phyloP scores from a whole-genome alignment of 2,888 invertebrate species.

The Heliconius ethilla region DNA sequence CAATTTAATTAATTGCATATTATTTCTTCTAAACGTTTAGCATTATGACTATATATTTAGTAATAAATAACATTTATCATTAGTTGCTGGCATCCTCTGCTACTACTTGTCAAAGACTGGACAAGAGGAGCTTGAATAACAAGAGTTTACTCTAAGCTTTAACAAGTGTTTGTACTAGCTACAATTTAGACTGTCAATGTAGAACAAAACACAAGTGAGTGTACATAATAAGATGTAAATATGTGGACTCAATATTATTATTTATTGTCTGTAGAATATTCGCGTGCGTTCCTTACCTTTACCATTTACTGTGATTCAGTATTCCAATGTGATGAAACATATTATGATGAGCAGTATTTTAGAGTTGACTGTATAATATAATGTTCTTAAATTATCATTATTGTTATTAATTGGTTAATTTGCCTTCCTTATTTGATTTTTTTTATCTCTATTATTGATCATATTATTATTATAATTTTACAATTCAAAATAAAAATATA shows the following conservation, averaged over 20 bases:
- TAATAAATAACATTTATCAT: conserved; percentile 50
- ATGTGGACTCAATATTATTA: conserved; percentile 74
- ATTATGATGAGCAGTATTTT: conserved; percentile 76
- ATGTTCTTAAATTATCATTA: conserved; percentile 76
- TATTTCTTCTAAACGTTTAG: too few species aligned
- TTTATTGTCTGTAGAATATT: conserved; percentile 55
- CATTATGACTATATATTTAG: not conserved
- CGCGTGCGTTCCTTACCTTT: conserved; percentile 47
- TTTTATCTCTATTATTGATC: conserved; percentile 49
- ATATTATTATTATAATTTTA: too few species aligned
- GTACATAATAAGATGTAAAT: conserved; percentile 78
- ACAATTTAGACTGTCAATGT: conserved; percentile 36
- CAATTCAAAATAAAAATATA: too few species aligned
- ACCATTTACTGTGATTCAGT: conserved; percentile 73
- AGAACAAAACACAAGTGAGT: conserved; percentile 58
- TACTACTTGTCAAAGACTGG: conserved; percentile 89
- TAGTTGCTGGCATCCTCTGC: conserved; percentile 88
- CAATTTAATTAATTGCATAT: too few species aligned
- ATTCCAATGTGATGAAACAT: conserved; percentile 58
- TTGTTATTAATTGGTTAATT: conserved; percentile 74
- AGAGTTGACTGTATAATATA: conserved; percentile 79
- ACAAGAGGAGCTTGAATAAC: conserved; percentile 85
- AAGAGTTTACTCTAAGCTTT: conserved; percentile 52
- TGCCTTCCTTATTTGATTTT: conserved; percentile 54
- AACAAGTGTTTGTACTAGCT: too few species aligned